A percentile compares a stretch with the other conserved stretches of the same genome.
phyloP scores from a whole-genome alignment of 2,888 invertebrate species.

The Coleophora flavipennella region DNA sequence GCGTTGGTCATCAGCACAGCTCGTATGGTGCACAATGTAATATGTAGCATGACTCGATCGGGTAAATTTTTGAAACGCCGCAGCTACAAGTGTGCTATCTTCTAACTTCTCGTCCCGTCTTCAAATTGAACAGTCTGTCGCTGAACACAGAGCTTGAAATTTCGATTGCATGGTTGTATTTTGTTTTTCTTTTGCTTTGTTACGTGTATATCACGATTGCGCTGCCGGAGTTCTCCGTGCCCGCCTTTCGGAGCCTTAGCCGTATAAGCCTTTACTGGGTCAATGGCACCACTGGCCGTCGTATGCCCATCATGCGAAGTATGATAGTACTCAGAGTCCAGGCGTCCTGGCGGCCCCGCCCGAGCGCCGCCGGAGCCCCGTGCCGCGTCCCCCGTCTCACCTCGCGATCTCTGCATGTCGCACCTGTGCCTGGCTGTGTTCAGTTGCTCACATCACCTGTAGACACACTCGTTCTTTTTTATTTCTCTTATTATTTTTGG shows the following conservation, averaged over 20 bases:
- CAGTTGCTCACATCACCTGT: constrained; percentile 72
- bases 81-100: too few species aligned
- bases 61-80: constrained; percentile 21
- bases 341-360: constrained; percentile 19
- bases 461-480: constrained; percentile 58
- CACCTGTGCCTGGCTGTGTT: constrained; percentile 73
- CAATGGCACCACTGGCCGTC: constrained; percentile 8
- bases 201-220: constrained; percentile 57
- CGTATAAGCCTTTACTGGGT: too few species aligned
- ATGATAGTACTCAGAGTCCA: constrained; percentile 31
- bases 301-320: constrained; percentile 22
- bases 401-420: constrained; percentile 63
- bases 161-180: constrained; percentile 63
- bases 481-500: constrained; percentile 42
- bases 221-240: constrained; percentile 54
- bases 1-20: constrained; percentile 57
- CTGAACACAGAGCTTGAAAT: constrained; percentile 47
- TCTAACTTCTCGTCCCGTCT: constrained; percentile 21
- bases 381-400: constrained; percentile 59
- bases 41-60: constrained; percentile 48
- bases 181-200: constrained; percentile 72
- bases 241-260: constrained; percentile 36
- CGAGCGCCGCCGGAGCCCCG: constrained; percentile 33
- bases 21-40: constrained; percentile 62
- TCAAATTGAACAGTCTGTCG: constrained; percentile 26